A percentile compares a stretch with the other conserved stretches of the same genome.
Evolutionary conservation across 1,140 invertebrate species (phyloP).

Genomic region (Scaptodrosophila lebanonensis): DNA sequence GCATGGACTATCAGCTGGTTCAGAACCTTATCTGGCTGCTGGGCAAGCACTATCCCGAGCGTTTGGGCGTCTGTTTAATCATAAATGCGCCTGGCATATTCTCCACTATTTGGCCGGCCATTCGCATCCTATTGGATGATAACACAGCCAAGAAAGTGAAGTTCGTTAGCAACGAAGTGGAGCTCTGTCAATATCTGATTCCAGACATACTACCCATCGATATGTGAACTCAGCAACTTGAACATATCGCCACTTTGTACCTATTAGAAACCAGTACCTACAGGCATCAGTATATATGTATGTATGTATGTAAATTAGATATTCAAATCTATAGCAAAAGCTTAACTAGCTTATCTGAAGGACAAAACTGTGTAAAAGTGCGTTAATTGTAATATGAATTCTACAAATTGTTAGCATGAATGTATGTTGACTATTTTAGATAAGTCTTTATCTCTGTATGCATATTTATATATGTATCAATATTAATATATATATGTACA

Average conservation of each 20-base stretch:
- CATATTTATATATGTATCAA: conserved; percentile 35
- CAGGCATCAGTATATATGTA: conserved; percentile 8
- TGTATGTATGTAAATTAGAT: conserved; percentile 22
- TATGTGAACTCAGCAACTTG: conserved; percentile 78
- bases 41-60: conserved; percentile 85
- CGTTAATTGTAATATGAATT: conserved; percentile 55
- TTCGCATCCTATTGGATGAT: conserved; percentile 86
- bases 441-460: conserved; percentile 48
- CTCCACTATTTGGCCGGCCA: conserved; percentile 85
- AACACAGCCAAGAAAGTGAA: conserved; percentile 86
- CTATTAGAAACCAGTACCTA: conserved; percentile 60
- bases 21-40: conserved; percentile 87
- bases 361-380: conserved; percentile 49
- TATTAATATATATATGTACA: conserved; percentile 39
- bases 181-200: conserved; percentile 85
- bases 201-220: conserved; percentile 85
- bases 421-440: conserved; percentile 65
- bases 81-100: conserved; percentile 85
- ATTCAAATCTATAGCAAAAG: conserved; percentile 35
- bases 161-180: conserved; percentile 83
- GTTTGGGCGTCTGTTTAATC: conserved; percentile 85
- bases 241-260: conserved; percentile 22
- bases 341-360: conserved; percentile 11
- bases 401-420: conserved; percentile 47
- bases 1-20: conserved; percentile 87